Evolutionary conservation across 2,888 invertebrate genomes (phyloP), one percentile per base, ranked within the genome.

Genomic region (Hyppa rectilinea): DNA sequence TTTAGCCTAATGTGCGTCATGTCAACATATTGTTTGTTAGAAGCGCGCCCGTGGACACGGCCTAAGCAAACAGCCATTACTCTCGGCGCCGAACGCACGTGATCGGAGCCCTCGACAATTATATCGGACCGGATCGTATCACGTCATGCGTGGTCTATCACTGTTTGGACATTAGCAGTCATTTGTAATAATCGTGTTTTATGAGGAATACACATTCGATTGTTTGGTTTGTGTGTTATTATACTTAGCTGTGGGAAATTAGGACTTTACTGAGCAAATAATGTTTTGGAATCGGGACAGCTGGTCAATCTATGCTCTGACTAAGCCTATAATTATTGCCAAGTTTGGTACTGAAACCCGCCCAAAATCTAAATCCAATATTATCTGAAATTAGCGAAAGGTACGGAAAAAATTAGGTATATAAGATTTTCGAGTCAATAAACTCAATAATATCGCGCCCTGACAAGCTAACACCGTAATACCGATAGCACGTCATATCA

Each of bases 61-160:
- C 94, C 94, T 95, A 94, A 93, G 90, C 92, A 93, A 94, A 94
- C 93, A 94, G 81, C 88, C 92, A 93, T 94, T 94, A 93, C 87
- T 85, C 85, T 82, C 82, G 84, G 85, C 84, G 83, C 84, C 80
- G 74, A 72, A 60, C 78, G 78, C 52, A 74, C 83, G 83, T 80
- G 80, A 79, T 72, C 70, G 67, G 72, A 72, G 78, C 75, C 75
- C 69, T 61, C 66, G 71, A 80, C 83, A 78, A 83, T 81, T 77
- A 85, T 82, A 83, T 87, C 82, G 80, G 71, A 75, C 67, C 69
- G 74, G 73, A 81, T 73, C 75, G 74, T 78, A 85, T 81, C 73
- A 76, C 71, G 83, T 78, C 84, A 84, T 63, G 78, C 82, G 85
- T 83, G 71, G 64, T 45, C 75, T 81, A 83, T 85, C 85, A 76